Evolutionary conservation across 2,113 vertebrate genomes (phyloP).

Genomic region (Murina feae): DNA sequence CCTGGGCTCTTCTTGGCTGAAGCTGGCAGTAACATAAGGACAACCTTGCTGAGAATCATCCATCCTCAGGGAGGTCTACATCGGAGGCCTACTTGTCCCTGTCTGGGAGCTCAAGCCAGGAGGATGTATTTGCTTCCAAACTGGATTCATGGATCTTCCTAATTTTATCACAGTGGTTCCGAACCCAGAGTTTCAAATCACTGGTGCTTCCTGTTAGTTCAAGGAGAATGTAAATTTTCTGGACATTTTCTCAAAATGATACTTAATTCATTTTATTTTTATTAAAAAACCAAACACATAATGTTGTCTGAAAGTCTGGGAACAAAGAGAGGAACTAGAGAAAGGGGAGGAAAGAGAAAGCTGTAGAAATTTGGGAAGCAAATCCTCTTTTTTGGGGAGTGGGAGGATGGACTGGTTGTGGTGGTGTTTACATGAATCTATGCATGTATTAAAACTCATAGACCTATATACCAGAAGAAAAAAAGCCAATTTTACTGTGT

Average conservation of each 20-base stretch:
- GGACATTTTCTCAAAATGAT: background rate
- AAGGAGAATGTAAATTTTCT: background rate
- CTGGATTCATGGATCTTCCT: background rate
- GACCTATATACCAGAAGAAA: background rate
- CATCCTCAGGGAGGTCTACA: background rate
- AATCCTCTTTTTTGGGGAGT: background rate
- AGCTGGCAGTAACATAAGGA: background rate
- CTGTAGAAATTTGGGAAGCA: background rate
- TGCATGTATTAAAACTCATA: background rate
- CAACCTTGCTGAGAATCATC: background rate
- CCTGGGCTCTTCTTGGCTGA: background rate
- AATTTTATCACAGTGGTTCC: background rate
- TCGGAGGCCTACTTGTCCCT: background rate
- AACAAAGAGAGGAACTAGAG: background rate
- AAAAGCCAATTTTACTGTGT: background rate
- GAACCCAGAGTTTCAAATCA: background rate
- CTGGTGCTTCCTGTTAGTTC: background rate
- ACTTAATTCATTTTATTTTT: background rate
- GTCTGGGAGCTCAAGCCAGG: background rate
- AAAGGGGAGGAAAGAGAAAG: background rate
- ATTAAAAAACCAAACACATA: background rate
- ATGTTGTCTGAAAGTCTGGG: background rate
- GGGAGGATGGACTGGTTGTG: too few species aligned
- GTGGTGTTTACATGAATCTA: background rate
- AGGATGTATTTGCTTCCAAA: background rate